Percentiles rank a stretch among this genome's conserved stretches.
phyloP scores from a whole-genome alignment of 1,140 invertebrate species.

The Drosophila micromelanica region DNA sequence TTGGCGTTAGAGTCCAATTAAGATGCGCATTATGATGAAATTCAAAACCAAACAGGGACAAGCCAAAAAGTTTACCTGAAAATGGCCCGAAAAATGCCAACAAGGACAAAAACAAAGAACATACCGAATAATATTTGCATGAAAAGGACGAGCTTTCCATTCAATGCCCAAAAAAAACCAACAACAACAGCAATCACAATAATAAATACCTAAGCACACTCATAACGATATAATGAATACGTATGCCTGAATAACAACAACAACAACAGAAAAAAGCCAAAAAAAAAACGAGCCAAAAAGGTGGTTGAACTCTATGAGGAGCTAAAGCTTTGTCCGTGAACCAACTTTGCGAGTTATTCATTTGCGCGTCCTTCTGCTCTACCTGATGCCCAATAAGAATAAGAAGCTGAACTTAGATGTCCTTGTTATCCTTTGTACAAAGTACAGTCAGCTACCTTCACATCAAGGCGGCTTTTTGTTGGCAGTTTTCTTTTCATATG shows the following conservation, averaged over 20 bases:
- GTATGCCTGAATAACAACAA: slow-evolving; percentile 15
- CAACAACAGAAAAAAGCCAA: slow-evolving; percentile 12
- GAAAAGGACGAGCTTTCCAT: slow-evolving; percentile 73
- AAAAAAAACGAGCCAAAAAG: slow-evolving; percentile 38
- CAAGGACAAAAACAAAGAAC: slow-evolving; percentile 35
- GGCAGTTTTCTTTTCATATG: neutral
- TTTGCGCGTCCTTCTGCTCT: slow-evolving; percentile 19
- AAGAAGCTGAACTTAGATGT: slow-evolving; percentile 26
- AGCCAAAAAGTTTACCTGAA: slow-evolving; percentile 27
- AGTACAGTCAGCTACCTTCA: slow-evolving; percentile 23
- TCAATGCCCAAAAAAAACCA: slow-evolving; percentile 29
- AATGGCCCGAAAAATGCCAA: slow-evolving; percentile 31
- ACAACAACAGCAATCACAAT: slow-evolving; percentile 15
- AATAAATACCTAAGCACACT: slow-evolving; percentile 33
- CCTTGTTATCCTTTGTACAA: slow-evolving; percentile 24
- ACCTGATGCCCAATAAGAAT: slow-evolving; percentile 30
- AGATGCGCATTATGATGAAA: slow-evolving; percentile 59
- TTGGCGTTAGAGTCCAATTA: slow-evolving; percentile 46
- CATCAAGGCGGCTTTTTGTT: neutral
- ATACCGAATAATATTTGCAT: slow-evolving; percentile 54
- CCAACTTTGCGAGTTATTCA: slow-evolving; percentile 29
- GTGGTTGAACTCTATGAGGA: slow-evolving; percentile 70
- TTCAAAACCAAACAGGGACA: slow-evolving; percentile 55
- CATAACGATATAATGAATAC: slow-evolving; percentile 42
- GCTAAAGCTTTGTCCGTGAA: slow-evolving; percentile 57